Evolutionary conservation across 1,140 invertebrate genomes (phyloP), one percentile per base, ranked within the genome.

Genomic region (Drosophila ironensis): DNA sequence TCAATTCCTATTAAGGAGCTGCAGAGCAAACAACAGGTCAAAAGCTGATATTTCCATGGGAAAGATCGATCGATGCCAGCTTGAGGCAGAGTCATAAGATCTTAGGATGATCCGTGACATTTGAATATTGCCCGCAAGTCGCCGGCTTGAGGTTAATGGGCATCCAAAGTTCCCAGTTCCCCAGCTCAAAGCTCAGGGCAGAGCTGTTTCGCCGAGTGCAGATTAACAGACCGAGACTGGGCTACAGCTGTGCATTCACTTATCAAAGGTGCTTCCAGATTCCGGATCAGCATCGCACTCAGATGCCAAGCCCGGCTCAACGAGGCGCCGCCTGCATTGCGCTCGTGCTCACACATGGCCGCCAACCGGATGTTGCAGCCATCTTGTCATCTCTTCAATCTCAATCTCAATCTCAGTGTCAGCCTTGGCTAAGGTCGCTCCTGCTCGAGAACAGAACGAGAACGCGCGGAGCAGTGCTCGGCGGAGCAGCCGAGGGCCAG

Each of bases 281-380:
- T 11, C 76, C 73, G 75, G 57, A 50, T 82, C 73, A 73, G 40
- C 68, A 38, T 54, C 54, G 19, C 35, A 41, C 30, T 67, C 22
- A 63, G 59, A 35, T 27, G 64, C 68, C 54, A 84, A 81, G 69
- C 84, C 78, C 66, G 41, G 63, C 42, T 78, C 54, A 61, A 46
- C 47, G 56, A 63, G 56, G 59, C 59, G 68, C 61, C 40, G 59
- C 59, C n/a, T 63, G 72, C 57, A 53, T 63, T 72, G 33, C 47
- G 44, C 33, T 33, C 33, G 52, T 41, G 56, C 53, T 40, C 59
- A 56, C 40, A 37, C 44, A 63, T 61, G 59, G 54, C 38, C 53
- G 52, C 24, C 42, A 63, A 63, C 59, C 59, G 59, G 59, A 63
- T 63, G 59, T 63, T 48, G 56, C 59, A 63, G 59, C 59, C 59